Evolutionary conservation across 1,140 invertebrate species (phyloP), one percentile per base, ranked within the genome.

Genomic region (Drosophila prosaltans): DNA sequence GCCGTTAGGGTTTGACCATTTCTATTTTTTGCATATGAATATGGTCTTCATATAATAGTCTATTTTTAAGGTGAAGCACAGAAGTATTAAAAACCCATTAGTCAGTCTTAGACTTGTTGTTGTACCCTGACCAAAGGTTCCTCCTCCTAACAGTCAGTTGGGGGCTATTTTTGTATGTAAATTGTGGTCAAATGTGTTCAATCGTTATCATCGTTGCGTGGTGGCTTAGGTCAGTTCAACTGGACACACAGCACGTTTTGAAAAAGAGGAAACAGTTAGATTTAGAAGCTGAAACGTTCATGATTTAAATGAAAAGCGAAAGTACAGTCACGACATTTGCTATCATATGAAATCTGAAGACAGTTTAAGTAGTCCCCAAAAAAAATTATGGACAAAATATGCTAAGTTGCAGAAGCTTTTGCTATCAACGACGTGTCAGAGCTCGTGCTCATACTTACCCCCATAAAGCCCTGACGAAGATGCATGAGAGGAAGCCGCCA

Each of bases 81-180:
- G 2, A 16, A 43, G 69, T 28, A 69, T 79, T 79, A 72, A 78
- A 78, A 75, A 71, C 68, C 72, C 55, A 75, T 78, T 72, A 40
- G 67, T 75, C 60, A 43, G 72, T 30, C 75, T 74, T 67, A 67
- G 9, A 62, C 59, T 10, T 8, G 3, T 1, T 10, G 11, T 51
- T 10, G 21, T 51, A 51, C 9, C 9, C 9, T 26, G 24, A 43
- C 10, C 40, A 41, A n/a, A 60, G 11, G 10, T 11, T 32, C 26
- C 6, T 36, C n/a, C 0, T 36, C 10, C 3, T 6, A 11, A 28
- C 55, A 26, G 10, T 62, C 40, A 11, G 39, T 11, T 21, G 26
- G 28, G 10, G 26, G 1, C 36, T 30, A 8, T 43, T 43, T 32
- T 11, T 21, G 61, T 57, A 45, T 61, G 43, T 40, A 66, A 48